Percentiles rank a stretch among this genome's conserved stretches.
These are phyloP conservation scores for Clarias laeviceps DNA, from an alignment of 2,797 vertebrate species.

Conservation along the genomic window DNA sequence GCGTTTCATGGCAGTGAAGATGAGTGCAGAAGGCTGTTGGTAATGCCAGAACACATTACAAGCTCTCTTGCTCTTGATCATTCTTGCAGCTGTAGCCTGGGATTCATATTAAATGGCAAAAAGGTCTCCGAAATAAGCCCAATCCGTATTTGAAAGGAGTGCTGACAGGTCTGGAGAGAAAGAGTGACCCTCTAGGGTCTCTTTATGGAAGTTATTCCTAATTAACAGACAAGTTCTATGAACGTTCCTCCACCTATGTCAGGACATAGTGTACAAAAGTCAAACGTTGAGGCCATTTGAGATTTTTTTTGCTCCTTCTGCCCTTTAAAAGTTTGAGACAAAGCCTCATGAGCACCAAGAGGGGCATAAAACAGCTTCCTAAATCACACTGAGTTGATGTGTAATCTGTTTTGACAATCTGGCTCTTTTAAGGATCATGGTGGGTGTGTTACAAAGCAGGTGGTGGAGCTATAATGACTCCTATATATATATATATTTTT, in stretches of 20 bases:
- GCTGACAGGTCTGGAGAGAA: constrained; percentile 57
- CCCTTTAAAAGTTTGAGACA: constrained; percentile 21
- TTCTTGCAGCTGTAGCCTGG: constrained; percentile 72
- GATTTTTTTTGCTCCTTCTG: neutral
- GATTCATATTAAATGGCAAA: constrained; percentile 67
- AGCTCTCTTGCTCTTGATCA: constrained; percentile 64
- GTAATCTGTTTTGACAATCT: constrained; percentile 21
- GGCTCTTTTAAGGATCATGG: constrained; percentile 3
- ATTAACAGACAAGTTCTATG: constrained; percentile 30
- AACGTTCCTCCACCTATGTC: constrained; percentile 22
- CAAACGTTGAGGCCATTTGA: constrained; percentile 17
- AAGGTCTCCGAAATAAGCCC: constrained; percentile 54
- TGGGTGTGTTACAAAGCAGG: constrained; percentile 3
- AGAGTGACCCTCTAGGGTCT: constrained; percentile 59
- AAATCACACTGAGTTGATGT: constrained; percentile 37
- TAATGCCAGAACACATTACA: constrained; percentile 50
- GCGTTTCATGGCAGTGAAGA: constrained; percentile 57
- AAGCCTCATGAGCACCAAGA: neutral
- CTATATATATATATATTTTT: neutral
- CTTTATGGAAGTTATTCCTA: constrained; percentile 59
- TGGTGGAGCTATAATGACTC: neutral
- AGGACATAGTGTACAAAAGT: constrained; percentile 23
- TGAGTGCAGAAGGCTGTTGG: constrained; percentile 40
- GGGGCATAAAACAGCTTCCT: constrained; percentile 17
- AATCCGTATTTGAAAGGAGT: constrained; percentile 60